These are phyloP conservation scores for Phanerotoma sp. DNA, from an alignment of 2,888 invertebrate species.

Conservation along the genomic window DNA sequence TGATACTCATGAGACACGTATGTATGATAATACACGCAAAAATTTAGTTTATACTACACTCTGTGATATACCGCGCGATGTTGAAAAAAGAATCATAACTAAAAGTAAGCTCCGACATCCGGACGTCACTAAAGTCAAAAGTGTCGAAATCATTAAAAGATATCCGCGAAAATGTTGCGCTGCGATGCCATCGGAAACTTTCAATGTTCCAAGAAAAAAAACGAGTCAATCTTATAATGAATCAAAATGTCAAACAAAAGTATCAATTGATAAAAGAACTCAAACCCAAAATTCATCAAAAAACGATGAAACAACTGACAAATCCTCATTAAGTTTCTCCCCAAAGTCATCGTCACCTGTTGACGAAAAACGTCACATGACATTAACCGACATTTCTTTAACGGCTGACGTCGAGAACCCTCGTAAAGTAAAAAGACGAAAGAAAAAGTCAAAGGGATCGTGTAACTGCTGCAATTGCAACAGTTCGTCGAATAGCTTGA, in stretches of 20 bases:
- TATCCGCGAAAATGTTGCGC: conserved; percentile 24
- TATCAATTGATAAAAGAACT: too few relatives aligned
- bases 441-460: neutral
- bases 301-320: neutral
- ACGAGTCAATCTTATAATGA: too few relatives aligned
- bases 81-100: conserved; percentile 24
- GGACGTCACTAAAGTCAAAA: conserved; percentile 28
- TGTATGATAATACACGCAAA: neutral
- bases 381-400: neutral
- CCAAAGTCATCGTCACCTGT: neutral
- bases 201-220: too few relatives aligned
- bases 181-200: too few relatives aligned
- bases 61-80: conserved; percentile 16
- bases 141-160: conserved; percentile 31
- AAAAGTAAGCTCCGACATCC: conserved; percentile 22
- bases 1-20: neutral
- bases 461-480: conserved; percentile 14
- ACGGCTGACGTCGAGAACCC: neutral
- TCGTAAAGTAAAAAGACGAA: neutral
- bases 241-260: too few relatives aligned
- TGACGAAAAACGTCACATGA: neutral
- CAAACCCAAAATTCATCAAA: neutral
- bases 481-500: conserved; percentile 5
- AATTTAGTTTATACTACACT: neutral
- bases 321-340: neutral